Conservation (phyloP, 92 coral and sea anemone genomes). For the Bergia puertoricense region DNA sequence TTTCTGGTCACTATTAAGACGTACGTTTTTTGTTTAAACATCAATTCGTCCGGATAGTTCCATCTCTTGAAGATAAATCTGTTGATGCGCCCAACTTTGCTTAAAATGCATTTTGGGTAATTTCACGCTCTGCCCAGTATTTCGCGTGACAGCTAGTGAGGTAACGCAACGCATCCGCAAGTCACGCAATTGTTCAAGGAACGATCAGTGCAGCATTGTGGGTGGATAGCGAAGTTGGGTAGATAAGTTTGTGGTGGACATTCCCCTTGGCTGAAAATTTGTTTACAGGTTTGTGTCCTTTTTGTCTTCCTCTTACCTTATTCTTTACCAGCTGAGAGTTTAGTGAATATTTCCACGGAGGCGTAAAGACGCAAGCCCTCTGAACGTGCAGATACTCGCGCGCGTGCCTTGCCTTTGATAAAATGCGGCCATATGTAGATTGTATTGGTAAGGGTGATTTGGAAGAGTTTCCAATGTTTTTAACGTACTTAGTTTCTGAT, state of each 20-base stretch:
- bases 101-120: no score
- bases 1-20: no score
- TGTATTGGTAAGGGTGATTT: no score
- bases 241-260: no score
- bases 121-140: no score
- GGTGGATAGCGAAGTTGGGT: not conserved
- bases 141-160: not conserved
- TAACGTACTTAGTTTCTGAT: not conserved
- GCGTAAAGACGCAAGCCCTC: not conserved
- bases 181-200: not conserved
- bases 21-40: no score
- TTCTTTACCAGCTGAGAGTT: not conserved
- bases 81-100: no score
- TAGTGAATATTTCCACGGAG: not conserved
- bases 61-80: no score
- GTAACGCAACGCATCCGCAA: not conserved
- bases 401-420: not conserved
- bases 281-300: not conserved
- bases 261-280: not conserved
- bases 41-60: no score
- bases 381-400: not conserved
- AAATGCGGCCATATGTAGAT: no score
- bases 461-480: not conserved
- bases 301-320: not conserved
- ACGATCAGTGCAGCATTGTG: not conserved